Evolutionary conservation across 2,888 invertebrate genomes (phyloP), one percentile per base, ranked within the genome.

Genomic region (Ferrisia virgata): DNA sequence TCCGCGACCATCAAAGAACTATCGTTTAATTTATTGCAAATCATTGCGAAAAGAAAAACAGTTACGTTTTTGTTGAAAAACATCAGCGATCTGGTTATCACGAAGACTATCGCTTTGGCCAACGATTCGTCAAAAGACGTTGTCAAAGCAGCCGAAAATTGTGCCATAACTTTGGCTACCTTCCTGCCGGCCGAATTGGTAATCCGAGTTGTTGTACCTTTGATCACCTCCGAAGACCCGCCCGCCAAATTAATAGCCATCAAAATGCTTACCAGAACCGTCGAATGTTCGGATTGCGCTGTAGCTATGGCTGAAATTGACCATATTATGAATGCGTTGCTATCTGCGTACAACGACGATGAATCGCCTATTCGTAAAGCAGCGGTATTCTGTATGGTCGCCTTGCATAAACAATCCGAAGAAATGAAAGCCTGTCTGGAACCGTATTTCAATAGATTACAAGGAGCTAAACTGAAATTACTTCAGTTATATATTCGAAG

Each of bases 381-480:
- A 87, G 96, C 97, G 13, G 97, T 98, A 22, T 98, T 99, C 90
- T 98, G 98, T 88, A 96, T 99, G 93, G 98, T 99, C 4, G 95
- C 96, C 78, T 92, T 98, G 87, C 96, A 98, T 87, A 92, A 94
- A 88, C 93, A 94, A 58, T 93, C 97, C 9, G 98, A 98, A 0
- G 96, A 97, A 88, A 84, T 85, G 40, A 84, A 85, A 79, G 95
- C 94, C 33, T 91, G 92, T 53, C 92, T 98, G 88, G 91, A 92
- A 87, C 95, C 96, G 2, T 95, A 96, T 88, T 91, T 98, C 85
- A 91, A 92, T 64, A 92, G 92, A 72, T 91, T 99, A 84, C 94
- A 94, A 87, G 95, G 96, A 87, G 96, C 96, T 90, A 98, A 98
- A 91, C 92, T 94, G 88, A 94, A 96, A 86, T 91, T 97, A 85